Evolutionary conservation across 2,888 invertebrate genomes (phyloP).

Genomic region (Icerya purchasi): DNA sequence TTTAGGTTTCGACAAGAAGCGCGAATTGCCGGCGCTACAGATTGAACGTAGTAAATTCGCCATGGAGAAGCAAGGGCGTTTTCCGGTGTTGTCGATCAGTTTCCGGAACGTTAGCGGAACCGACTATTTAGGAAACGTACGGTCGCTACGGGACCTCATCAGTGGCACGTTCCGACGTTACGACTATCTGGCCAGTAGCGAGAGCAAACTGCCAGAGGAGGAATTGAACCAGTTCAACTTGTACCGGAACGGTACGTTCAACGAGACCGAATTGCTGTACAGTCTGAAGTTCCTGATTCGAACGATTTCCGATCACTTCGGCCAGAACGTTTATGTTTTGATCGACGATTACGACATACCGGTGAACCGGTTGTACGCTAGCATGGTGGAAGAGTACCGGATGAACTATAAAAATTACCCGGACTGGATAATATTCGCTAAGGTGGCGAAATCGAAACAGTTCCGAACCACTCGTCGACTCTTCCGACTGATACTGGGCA

Average conservation of each 20-base stretch:
- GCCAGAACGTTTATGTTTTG: neutral
- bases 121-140: neutral
- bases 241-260: neutral
- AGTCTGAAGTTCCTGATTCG: neutral
- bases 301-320: neutral
- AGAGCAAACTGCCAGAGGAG: neutral
- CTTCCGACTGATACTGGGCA: neutral
- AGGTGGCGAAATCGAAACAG: neutral
- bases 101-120: neutral
- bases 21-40: neutral
- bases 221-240: neutral
- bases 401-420: neutral
- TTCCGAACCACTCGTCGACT: neutral
- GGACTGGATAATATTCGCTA: neutral
- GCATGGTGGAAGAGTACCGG: neutral
- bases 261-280: neutral
- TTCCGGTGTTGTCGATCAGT: neutral
- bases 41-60: neutral
- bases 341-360: neutral
- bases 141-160: neutral
- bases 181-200: neutral
- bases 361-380: neutral
- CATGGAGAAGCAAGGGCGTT: neutral
- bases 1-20: neutral
- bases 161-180: neutral